phyloP scores from a whole-genome alignment of 2,113 vertebrate species.

The Platysternon megacephalum region DNA sequence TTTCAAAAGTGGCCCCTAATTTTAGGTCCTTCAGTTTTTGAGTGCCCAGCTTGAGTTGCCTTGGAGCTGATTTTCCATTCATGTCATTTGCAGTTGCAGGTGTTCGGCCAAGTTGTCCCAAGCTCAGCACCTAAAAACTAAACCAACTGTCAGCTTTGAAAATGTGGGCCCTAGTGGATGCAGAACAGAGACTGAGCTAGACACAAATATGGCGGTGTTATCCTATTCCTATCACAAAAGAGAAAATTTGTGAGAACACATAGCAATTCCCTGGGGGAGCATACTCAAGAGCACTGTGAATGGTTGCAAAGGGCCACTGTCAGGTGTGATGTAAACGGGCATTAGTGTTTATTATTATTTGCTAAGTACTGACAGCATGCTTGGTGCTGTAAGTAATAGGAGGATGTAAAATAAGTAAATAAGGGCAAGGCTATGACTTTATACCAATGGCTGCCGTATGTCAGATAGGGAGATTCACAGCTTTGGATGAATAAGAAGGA shows the following conservation, averaged over 20 bases:
- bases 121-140: neutral
- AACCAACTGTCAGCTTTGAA: neutral
- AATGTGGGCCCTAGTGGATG: neutral
- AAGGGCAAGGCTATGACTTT: neutral
- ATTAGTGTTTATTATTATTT: neutral
- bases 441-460: neutral
- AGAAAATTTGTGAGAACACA: neutral
- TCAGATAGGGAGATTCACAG: neutral
- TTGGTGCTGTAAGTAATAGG: neutral
- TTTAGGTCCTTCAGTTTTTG: conserved; percentile 4
- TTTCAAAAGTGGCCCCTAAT: neutral
- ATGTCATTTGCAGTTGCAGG: neutral
- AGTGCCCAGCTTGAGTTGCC: neutral
- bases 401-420: neutral
- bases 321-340: neutral
- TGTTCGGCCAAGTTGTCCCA: neutral
- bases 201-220: neutral
- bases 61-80: neutral
- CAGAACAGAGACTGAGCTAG: neutral
- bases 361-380: neutral
- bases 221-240: neutral
- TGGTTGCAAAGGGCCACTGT: neutral
- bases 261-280: neutral
- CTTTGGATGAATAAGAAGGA: neutral
- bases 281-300: fast-evolving